phyloP scores from a whole-genome alignment of 2,113 vertebrate species.

The Haemorhous mexicanus region DNA sequence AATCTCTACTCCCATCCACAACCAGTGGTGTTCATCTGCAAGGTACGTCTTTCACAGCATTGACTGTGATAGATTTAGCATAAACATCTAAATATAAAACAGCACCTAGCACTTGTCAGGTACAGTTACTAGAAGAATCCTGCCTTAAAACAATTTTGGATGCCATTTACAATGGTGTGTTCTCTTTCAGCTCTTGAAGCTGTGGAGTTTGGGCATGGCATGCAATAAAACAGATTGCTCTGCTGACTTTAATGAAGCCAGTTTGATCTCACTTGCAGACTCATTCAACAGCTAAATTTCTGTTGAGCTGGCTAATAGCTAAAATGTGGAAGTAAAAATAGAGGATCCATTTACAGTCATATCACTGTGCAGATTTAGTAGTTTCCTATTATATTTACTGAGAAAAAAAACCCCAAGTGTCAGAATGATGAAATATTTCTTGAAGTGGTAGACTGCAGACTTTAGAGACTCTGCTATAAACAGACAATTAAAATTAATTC shows the following conservation, averaged over 20 bases:
- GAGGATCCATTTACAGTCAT: background rate
- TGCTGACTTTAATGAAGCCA: background rate
- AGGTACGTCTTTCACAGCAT: background rate
- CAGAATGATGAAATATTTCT: background rate
- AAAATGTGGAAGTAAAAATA: background rate
- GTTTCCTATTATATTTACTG: background rate
- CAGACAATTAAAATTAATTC: background rate
- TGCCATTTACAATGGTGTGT: background rate
- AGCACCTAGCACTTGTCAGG: background rate
- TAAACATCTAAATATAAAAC: background rate
- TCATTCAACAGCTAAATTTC: background rate
- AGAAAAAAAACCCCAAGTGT: background rate
- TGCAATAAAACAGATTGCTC: background rate
- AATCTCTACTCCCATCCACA: background rate
- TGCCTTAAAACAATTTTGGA: background rate
- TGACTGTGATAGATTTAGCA: background rate
- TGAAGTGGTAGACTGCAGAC: background rate
- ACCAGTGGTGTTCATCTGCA: background rate
- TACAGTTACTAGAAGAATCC: background rate
- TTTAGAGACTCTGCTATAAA: background rate
- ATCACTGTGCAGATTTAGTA: background rate
- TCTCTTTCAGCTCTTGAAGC: background rate
- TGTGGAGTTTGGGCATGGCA: background rate
- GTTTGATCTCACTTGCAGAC: background rate
- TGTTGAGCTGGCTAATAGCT: background rate